These are phyloP conservation scores for Oreochromis niloticus DNA, from an alignment of 2,113 vertebrate genomes.

Conservation along the genomic window DNA sequence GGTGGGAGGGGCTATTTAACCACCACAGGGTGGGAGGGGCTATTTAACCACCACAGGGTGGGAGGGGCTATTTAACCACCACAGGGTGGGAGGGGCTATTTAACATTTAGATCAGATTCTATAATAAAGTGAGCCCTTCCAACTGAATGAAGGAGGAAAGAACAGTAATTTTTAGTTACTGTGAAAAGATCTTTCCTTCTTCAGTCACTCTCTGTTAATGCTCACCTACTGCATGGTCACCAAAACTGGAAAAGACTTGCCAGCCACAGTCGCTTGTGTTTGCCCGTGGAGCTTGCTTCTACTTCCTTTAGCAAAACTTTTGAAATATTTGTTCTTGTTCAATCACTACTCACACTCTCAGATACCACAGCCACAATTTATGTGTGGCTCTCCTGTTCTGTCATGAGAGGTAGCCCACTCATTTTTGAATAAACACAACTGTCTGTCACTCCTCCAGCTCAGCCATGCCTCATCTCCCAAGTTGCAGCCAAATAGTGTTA, in stretches of 20 bases:
- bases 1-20: background rate
- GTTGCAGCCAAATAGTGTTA: background rate
- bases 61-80: background rate
- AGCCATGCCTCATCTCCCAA: background rate
- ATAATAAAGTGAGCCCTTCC: background rate
- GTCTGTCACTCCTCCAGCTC: background rate
- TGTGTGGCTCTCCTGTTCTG: background rate
- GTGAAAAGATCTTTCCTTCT: background rate
- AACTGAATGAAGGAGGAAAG: background rate
- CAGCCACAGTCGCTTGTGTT: background rate
- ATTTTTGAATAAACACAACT: background rate
- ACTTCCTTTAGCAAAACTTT: background rate
- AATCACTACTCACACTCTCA: background rate
- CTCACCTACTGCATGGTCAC: background rate
- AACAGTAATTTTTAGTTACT: background rate
- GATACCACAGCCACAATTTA: background rate
- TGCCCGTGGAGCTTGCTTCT: background rate
- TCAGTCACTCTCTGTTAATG: background rate
- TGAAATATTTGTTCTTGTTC: background rate
- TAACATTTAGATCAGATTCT: background rate
- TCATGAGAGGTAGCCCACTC: background rate
- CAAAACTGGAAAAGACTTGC: background rate
- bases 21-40: rapidly evolving
- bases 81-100: rapidly evolving
- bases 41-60: background rate